These are phyloP conservation scores for Cebus imitator DNA, from an alignment of 2,113 vertebrate genomes.

Conservation along the genomic window DNA sequence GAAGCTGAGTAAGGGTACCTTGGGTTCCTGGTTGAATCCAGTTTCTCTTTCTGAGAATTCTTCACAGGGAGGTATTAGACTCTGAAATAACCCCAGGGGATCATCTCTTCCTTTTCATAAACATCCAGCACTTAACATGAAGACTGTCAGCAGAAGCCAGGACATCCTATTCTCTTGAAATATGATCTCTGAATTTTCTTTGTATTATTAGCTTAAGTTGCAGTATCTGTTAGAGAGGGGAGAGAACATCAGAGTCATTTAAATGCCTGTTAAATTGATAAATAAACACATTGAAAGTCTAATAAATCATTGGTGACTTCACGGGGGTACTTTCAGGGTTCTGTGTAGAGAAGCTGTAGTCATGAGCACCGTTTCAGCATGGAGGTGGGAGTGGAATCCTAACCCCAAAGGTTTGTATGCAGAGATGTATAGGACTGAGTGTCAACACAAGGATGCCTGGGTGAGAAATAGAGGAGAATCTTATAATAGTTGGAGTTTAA, in stretches of 20 bases:
- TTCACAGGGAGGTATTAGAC: not conserved
- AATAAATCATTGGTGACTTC: not conserved
- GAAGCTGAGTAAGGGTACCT: not conserved
- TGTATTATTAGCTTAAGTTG: not conserved
- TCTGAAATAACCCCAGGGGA: not conserved
- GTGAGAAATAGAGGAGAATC: not conserved
- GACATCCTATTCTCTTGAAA: not conserved
- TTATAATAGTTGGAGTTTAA: not conserved
- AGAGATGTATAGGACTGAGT: not conserved
- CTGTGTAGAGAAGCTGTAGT: not conserved
- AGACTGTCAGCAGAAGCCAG: not conserved
- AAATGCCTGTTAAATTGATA: not conserved
- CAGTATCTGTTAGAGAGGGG: not conserved
- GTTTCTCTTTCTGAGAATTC: not conserved
- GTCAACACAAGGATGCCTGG: not conserved
- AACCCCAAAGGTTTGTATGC: not conserved
- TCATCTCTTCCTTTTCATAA: not conserved
- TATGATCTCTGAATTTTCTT: not conserved
- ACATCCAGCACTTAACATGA: not conserved
- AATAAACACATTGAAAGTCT: not conserved
- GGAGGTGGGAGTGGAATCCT: too few relatives aligned
- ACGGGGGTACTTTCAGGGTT: not conserved
- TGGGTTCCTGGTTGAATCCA: not conserved
- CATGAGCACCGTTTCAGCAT: rapidly evolving
- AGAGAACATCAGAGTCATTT: not conserved